These are phyloP conservation scores for Psophia crepitans DNA, from an alignment of 2,113 vertebrate genomes.

Conservation along the genomic window DNA sequence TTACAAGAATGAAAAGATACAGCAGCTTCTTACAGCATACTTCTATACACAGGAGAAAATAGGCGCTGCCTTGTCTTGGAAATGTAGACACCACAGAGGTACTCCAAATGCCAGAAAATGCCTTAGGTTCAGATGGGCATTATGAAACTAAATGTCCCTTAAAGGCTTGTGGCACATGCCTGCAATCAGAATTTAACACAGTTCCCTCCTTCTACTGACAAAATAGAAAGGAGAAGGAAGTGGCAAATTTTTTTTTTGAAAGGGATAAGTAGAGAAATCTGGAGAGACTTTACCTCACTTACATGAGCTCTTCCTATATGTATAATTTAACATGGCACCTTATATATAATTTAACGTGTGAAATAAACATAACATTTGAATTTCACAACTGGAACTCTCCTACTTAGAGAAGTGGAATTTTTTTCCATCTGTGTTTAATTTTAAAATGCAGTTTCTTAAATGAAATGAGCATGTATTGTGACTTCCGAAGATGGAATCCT, in stretches of 20 bases:
- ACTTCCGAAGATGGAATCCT: not conserved
- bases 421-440: conserved; percentile 10
- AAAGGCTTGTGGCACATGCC: not conserved
- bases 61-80: not conserved
- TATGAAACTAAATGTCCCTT: not conserved
- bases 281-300: conserved; percentile 39
- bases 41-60: not conserved
- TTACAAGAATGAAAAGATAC: not conserved
- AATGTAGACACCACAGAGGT: not conserved
- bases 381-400: conserved; percentile 55
- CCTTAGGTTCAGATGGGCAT: not conserved
- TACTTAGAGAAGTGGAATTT: not conserved
- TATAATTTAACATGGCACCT: conserved; percentile 63
- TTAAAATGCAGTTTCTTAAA: not conserved
- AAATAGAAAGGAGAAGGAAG: not conserved
- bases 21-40: not conserved
- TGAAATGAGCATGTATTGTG: not conserved
- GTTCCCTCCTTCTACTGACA: conserved; percentile 2
- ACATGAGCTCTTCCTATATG: conserved; percentile 43
- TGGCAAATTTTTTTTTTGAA: not conserved
- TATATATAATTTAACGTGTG: conserved; percentile 65
- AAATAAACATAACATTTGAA: conserved; percentile 60
- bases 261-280: conserved; percentile 3
- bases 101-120: not conserved
- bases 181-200: not conserved